These are phyloP conservation scores for Mormyrops attenuatus DNA, from an alignment of 2,797 vertebrate species.

Conservation along the genomic window DNA sequence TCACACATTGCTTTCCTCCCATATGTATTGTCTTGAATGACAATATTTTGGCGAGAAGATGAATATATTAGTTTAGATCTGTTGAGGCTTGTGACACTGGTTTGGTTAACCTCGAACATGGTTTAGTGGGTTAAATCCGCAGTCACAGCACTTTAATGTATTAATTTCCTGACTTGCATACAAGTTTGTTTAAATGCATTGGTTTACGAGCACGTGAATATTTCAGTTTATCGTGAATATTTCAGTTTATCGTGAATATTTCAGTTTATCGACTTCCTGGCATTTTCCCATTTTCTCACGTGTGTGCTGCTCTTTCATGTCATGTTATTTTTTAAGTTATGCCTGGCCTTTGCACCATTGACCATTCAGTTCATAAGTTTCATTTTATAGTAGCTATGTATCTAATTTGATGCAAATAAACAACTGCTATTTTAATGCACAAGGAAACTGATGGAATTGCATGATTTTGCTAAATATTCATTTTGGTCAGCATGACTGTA, in stretches of 20 bases:
- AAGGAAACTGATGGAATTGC: background rate
- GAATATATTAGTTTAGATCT: background rate
- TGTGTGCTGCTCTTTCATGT: background rate
- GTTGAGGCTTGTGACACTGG: background rate
- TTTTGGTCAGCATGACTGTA: background rate
- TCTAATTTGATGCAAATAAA: background rate
- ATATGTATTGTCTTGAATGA: background rate
- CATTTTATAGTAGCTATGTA: background rate
- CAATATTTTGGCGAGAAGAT: background rate
- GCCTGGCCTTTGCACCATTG: background rate
- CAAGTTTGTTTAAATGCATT: background rate
- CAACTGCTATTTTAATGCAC: background rate
- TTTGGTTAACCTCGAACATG: background rate
- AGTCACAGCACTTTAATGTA: background rate
- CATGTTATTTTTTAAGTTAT: background rate
- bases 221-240: background rate
- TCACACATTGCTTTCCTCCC: background rate
- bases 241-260: background rate
- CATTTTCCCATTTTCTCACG: background rate
- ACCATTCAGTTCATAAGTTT: background rate
- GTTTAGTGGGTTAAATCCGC: background rate
- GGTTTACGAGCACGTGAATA: background rate
- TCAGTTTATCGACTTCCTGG: background rate
- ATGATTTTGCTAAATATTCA: background rate
- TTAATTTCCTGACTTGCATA: background rate